phyloP scores from a whole-genome alignment of 1,140 invertebrate genomes.

The Drosophila pseudoananassae region DNA sequence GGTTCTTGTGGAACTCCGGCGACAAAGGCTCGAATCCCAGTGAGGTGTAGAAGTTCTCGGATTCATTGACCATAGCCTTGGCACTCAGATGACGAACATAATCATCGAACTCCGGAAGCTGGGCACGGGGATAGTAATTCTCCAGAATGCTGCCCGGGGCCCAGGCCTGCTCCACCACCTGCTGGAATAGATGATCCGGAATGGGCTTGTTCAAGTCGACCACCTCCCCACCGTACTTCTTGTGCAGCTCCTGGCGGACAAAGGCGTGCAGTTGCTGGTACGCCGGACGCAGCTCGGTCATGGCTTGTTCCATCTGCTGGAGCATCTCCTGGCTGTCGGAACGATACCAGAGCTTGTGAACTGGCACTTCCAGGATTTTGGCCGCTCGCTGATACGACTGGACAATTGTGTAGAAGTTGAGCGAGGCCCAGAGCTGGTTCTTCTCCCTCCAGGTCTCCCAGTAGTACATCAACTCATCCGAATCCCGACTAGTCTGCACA shows the following conservation, averaged over 20 bases:
- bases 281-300: constrained; percentile 89
- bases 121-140: constrained; percentile 57
- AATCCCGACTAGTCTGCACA: constrained; percentile 64
- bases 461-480: constrained; percentile 76
- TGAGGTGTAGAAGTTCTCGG: constrained; percentile 72
- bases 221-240: constrained; percentile 89
- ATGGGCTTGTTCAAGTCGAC: constrained; percentile 90
- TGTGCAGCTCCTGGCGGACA: constrained; percentile 89
- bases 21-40: constrained; percentile 61
- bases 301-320: constrained; percentile 85
- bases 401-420: constrained; percentile 77
- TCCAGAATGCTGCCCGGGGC: constrained; percentile 74
- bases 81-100: constrained; percentile 61
- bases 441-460: constrained; percentile 80
- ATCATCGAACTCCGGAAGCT: constrained; percentile 69
- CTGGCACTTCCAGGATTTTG: constrained; percentile 67
- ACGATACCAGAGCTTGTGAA: constrained; percentile 75
- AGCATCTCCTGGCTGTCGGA: constrained; percentile 86
- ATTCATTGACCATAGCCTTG: constrained; percentile 63
- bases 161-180: constrained; percentile 78
- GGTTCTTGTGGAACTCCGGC: constrained; percentile 62
- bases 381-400: constrained; percentile 73
- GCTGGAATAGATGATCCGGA: constrained; percentile 92
- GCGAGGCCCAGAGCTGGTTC: constrained; percentile 74
- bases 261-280: constrained; percentile 95